Evolutionary conservation across 1,140 invertebrate species (phyloP), one percentile per base, ranked within the genome.

Genomic region (Limonius californicus): DNA sequence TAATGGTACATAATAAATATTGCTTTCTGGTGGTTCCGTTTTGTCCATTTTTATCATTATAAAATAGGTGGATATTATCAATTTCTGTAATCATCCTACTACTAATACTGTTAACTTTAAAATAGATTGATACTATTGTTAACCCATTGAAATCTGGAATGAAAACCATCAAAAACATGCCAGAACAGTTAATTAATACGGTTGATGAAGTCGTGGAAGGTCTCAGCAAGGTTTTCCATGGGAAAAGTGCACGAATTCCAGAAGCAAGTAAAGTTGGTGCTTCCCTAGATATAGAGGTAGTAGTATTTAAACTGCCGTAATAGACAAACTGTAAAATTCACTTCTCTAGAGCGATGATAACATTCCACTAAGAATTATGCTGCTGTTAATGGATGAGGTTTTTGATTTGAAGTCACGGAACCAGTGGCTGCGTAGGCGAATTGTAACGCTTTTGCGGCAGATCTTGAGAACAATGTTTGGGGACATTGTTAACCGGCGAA

Each of bases 321-420:
- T n/a, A n/a, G n/a, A n/a, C n/a, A n/a, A n/a, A n/a, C n/a, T n/a
- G 32, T 8, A 8, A 35, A 35, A 35, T 35, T 35, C n/a, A n/a
- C n/a, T n/a, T n/a, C n/a, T 79, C 66, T 60, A 87, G 85, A 85
- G 80, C 66, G 85, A 87, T 69, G 90, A 94, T 70, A 94, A 92
- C 77, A 92, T 95, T 78, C 93, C 93, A 12, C 76, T 95, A 54
- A 81, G 91, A 67, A 92, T 95, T 66, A 85, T 95, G 77, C 75
- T 96, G 30, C 76, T 95, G 1, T 75, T 96, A 43, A 89, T 95
- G 84, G 92, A 95, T 74, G 94, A 96, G 83, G 88, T 96, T 2
- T 96, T 96, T 79, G 93, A 95, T 75, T 77, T 95, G 43, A 88
- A 91, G 78, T 87, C 87, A 42, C 83, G 91, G 68, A 93, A 94